phyloP scores from a whole-genome alignment of 2,113 vertebrate species.

The Craseonycteris thonglongyai region DNA sequence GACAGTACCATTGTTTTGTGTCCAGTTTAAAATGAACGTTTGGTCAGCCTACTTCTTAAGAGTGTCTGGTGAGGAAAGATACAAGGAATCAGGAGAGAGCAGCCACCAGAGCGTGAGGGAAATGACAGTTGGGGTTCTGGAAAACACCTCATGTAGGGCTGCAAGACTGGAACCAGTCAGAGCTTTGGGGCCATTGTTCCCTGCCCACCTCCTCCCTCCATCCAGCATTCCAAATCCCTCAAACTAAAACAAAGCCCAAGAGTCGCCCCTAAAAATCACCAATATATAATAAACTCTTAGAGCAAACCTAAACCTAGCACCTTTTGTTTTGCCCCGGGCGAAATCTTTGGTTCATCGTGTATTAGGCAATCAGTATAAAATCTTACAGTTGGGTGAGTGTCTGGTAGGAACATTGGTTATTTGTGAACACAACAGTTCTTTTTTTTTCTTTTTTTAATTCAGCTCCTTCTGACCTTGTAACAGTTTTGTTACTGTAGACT shows the following conservation, averaged over 20 bases:
- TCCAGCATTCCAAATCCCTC: background rate
- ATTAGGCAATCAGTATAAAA: slow-evolving; percentile 16
- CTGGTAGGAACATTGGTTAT: background rate
- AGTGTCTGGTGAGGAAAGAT: background rate
- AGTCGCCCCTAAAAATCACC: background rate
- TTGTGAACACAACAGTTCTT: slow-evolving; percentile 26
- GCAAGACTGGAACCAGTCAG: background rate
- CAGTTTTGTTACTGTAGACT: slow-evolving; percentile 67
- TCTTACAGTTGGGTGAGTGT: background rate
- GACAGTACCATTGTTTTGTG: no score
- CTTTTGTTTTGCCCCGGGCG: slow-evolving; percentile 12
- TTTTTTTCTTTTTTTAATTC: background rate
- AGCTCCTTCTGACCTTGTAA: slow-evolving; percentile 40
- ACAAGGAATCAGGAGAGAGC: background rate
- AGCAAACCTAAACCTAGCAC: background rate
- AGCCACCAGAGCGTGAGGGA: background rate
- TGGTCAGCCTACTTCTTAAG: no score
- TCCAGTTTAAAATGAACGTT: no score
- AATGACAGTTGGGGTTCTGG: background rate
- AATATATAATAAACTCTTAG: background rate
- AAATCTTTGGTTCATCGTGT: background rate
- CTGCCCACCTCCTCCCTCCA: background rate
- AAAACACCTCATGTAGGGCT: background rate
- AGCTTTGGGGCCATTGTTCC: background rate
- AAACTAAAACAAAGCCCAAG: background rate